Base-by-base conservation (phyloP, 2,113 vertebrate genomes). In the Atherinomorus stipes region DNA sequence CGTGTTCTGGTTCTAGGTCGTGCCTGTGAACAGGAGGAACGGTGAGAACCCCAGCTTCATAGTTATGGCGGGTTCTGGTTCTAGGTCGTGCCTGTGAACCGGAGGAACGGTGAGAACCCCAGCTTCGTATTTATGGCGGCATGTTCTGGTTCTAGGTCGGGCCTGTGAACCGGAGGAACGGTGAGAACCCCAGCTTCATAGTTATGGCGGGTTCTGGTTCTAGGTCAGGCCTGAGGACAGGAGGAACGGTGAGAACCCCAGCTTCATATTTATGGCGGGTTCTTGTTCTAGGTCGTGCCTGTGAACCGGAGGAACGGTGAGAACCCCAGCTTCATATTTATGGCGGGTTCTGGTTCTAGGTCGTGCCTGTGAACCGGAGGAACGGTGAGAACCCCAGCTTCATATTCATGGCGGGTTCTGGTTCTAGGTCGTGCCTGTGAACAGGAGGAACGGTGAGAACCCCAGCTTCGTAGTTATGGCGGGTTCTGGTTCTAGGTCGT, bases 111-210 rank as follows among this genome's bases (percentile, higher is more conserved):
- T 1, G 25, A 4, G 16, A 12, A 12, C 11, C 7, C 8, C n/a
- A n/a, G n/a, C n/a, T 93, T 96, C 81, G 95, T 94, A 86, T 95
- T 93, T 56, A 72, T 91, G 66, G 88, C 90, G n/a, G 76, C 91
- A 23, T 86, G 11, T 38, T 95, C 93, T 0, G 78, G 76, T 13
- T 70, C 66, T 78, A 89, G 54, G 76, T 96, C 96, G 67, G 95
- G 94, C 77, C 96, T 96, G 85, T 81, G 13, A 34, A 23, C 21
- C 64, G 62, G 0, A 28, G n/a, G 16, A 80, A 49, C 19, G 37
- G 25, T 1, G 25, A 4, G 16, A 12, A 12, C 11, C 7, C 8
- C n/a, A n/a, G n/a, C n/a, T n/a, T n/a, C n/a, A n/a, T n/a, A n/a
- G n/a, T n/a, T n/a, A n/a, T n/a, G n/a, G n/a, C n/a, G n/a, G n/a